Evolutionary conservation across 2,797 vertebrate species (phyloP), one percentile per base, ranked within the genome.

Genomic region (Lutjanus argentimaculatus): DNA sequence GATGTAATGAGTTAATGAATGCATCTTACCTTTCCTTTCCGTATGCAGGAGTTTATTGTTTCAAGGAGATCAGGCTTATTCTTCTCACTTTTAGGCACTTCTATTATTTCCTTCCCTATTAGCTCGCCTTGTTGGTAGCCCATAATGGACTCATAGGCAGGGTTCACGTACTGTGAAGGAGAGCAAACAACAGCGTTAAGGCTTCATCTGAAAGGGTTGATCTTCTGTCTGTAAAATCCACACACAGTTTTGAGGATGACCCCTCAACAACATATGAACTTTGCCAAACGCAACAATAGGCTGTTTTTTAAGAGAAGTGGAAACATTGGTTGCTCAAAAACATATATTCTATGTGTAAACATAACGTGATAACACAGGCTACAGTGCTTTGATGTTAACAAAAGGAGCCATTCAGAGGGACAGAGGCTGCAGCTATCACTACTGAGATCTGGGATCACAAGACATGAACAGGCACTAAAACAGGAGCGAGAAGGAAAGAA

Each of bases 81-180:
- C 96, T 98, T 98, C 89, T 99, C 98, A 94, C 97, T 98, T 95
- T 97, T 95, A 97, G 98, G 97, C 96, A 98, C 97, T 97, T 99
- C 97, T 91, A 96, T 96, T 91, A 98, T 95, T 92, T 98, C 97
- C 92, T 99, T 99, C 90, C 98, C 97, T 94, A 98, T 95, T 75
- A 99, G 92, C 93, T 99, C 98, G 57, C 97, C 97, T 89, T 96
- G 96, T 92, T 98, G 97, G 92, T 98, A 99, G 92, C 98, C 98
- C 98, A 99, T 97, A 77, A 96, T 95, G 85, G 95, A 96, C 95
- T 99, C 98, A 66, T 99, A 99, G 72, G 98, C 97, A 88, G 98
- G 98, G 92, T 99, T 99, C 91, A 97, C 97, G 22, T 99, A 99
- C 98, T 99, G 95, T 56, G 71, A 83, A 89, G 62, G 72, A 92